Evolutionary conservation across 1,140 invertebrate genomes (phyloP), one percentile per base, ranked within the genome.

Genomic region (Ericerus pela): DNA sequence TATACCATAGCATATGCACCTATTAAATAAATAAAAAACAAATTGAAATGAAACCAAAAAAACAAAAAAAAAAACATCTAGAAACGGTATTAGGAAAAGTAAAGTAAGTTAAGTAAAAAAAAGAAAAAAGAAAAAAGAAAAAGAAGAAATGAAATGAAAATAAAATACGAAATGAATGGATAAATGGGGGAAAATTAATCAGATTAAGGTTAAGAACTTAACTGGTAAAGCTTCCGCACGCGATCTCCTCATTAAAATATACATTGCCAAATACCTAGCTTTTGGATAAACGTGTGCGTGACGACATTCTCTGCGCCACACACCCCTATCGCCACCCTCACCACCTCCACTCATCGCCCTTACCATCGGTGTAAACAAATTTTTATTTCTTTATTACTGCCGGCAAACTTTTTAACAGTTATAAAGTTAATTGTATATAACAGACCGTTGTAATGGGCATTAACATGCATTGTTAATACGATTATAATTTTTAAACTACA

Each of bases 401-500:
- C 41, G 16, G 41, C 41, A 47, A 47, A 47, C 41, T 47, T 47
- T 47, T 16, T 47, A 47, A 47, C 41, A 47, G 41, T 47, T 47
- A 47, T 47, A 47, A 47, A 47, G 20, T 47, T 47, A 47, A 47
- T 47, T 47, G 41, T 47, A 24, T 47, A 47, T 47, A 47, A 47
- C 41, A 24, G 41, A 47, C 41, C n/a, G n/a, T n/a, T n/a, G 41
- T 47, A 47, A 47, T 24, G 41, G 16, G n/a, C 26, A 47, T 47
- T 47, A 47, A 47, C 41, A 47, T 47, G 22, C 41, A 24, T 47
- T 47, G 26, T 47, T 47, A 47, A 47, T 47, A 47, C 41, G 26
- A 47, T 47, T 47, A 47, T 47, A 47, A 47, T 47, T 47, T 47
- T 47, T 47, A 47, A 47, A 47, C 26, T 47, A 47, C 41, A 47